Conservation (phyloP, 2,113 vertebrate genomes). For the Micronycteris hirsuta region DNA sequence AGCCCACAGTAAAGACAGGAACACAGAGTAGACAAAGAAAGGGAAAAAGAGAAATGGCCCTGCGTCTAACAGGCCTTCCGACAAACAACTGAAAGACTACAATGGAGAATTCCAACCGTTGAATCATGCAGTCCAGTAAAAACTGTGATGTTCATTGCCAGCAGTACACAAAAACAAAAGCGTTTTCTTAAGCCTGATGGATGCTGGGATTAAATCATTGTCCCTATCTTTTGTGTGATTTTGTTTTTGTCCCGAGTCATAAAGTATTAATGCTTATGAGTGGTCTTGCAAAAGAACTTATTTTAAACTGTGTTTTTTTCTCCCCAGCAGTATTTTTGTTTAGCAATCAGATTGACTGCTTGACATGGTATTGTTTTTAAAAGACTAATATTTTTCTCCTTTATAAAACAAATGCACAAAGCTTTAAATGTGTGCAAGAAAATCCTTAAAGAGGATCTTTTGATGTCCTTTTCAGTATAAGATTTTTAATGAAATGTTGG, state of each 20-base stretch:
- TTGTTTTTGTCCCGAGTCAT: background rate
- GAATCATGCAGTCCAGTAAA: background rate
- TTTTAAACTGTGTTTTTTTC: background rate
- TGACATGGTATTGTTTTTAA: constrained; percentile 62
- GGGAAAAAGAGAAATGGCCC: background rate
- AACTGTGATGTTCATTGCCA: background rate
- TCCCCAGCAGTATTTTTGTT: constrained; percentile 16
- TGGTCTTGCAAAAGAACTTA: constrained; percentile 49
- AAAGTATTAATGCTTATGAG: constrained; percentile 35
- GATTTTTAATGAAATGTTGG: constrained; percentile 55
- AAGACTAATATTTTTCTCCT: constrained; percentile 48
- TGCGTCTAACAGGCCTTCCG: background rate
- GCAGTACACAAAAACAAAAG: background rate
- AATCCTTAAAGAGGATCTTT: constrained; percentile 41
- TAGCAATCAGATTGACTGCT: constrained; percentile 8
- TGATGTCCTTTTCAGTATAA: constrained; percentile 28
- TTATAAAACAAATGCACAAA: constrained; percentile 41
- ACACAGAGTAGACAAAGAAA: background rate
- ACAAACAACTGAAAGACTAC: background rate
- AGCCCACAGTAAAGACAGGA: background rate
- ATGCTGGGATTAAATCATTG: background rate
- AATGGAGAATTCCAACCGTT: background rate
- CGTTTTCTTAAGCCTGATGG: background rate
- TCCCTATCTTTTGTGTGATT: background rate
- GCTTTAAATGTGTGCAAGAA: constrained; percentile 32